A percentile compares a stretch with the other conserved stretches of the same genome.
These are phyloP conservation scores for Microplitis demolitor DNA, from an alignment of 1,140 invertebrate species.

Conservation along the genomic window DNA sequence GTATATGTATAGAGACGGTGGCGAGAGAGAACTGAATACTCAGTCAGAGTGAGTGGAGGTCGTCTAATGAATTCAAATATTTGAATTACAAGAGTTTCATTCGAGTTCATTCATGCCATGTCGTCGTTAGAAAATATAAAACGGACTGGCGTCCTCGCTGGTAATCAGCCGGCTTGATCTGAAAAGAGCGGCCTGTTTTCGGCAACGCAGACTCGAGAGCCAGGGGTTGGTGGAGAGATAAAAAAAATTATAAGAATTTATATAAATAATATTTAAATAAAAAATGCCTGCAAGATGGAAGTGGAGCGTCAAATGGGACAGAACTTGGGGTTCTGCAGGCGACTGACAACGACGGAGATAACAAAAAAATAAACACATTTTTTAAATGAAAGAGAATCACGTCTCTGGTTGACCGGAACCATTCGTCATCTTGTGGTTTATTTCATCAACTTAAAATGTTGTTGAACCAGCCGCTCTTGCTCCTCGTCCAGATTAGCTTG, in stretches of 20 bases:
- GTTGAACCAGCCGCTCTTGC: slow-evolving; percentile 31
- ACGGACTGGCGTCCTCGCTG: slow-evolving; percentile 26
- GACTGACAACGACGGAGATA: background rate
- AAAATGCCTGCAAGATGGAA: background rate
- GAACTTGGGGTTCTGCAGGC: slow-evolving; percentile 1
- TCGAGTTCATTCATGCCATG: slow-evolving; percentile 41
- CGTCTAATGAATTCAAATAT: slow-evolving; percentile 50
- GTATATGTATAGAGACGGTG: background rate
- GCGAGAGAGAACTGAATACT: background rate
- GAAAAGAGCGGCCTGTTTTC: slow-evolving; percentile 22
- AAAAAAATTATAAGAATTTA: background rate
- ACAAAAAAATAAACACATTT: background rate
- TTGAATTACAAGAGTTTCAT: slow-evolving; percentile 46
- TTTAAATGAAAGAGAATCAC: slow-evolving; percentile 35
- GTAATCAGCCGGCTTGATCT: slow-evolving; percentile 47
- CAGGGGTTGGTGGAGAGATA: background rate
- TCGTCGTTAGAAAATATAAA: slow-evolving; percentile 35
- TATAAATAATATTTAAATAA: slow-evolving; percentile 30
- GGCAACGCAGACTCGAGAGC: slow-evolving; percentile 4
- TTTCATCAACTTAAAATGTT: slow-evolving; percentile 44
- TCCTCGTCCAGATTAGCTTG: too few relatives aligned
- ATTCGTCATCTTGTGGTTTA: slow-evolving; percentile 46
- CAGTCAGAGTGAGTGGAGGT: background rate
- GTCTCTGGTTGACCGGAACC: slow-evolving; percentile 41
- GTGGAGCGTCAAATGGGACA: background rate